A percentile compares a stretch with the other conserved stretches of the same genome.
These are phyloP conservation scores for Acrobeloides nanus DNA, from an alignment of 2,888 invertebrate genomes.

Conservation along the genomic window DNA sequence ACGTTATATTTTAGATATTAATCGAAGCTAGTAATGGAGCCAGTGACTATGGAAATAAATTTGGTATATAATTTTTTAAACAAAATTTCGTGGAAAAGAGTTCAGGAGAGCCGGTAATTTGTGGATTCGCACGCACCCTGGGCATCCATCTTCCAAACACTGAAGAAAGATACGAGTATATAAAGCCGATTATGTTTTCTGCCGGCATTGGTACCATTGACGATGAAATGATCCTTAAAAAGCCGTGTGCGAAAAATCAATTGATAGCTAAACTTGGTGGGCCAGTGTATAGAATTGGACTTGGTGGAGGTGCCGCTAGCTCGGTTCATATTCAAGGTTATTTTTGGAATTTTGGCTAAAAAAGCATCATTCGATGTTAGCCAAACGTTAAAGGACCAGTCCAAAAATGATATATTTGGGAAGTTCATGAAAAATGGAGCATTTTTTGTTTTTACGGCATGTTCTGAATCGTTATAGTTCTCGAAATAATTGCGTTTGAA, in stretches of 20 bases:
- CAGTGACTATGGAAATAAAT: slow-evolving; percentile 97
- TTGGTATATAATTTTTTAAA: too few relatives aligned
- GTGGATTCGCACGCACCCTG: slow-evolving; percentile 83
- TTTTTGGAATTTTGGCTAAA: background rate
- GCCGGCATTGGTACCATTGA: slow-evolving; percentile 63
- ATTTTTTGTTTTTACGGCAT: too few relatives aligned
- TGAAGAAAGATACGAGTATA: slow-evolving; percentile 69
- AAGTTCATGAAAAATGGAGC: too few relatives aligned
- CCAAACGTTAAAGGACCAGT: slow-evolving; percentile 1
- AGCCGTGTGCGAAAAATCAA: slow-evolving; percentile 49
- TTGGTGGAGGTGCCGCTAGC: slow-evolving; percentile 95
- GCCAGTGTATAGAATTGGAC: slow-evolving; percentile 92
- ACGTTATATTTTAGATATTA: too few relatives aligned
- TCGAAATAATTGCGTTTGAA: too few relatives aligned
- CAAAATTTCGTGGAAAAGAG: too few relatives aligned
- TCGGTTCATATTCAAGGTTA: slow-evolving; percentile 66
- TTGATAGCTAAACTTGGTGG: slow-evolving; percentile 89
- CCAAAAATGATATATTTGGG: too few relatives aligned
- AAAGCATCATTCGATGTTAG: background rate
- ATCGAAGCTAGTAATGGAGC: slow-evolving; percentile 95
- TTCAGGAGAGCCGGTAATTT: slow-evolving; percentile 83
- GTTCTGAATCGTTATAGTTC: too few relatives aligned
- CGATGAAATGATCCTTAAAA: slow-evolving; percentile 25
- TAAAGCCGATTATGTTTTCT: slow-evolving; percentile 98
- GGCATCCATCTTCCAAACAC: slow-evolving; percentile 1